A percentile compares a stretch with the other conserved stretches of the same genome.
These are phyloP conservation scores for Aplysina aerophoba DNA, from an alignment of 37 sponge, comb jelly and placozoan species.

Conservation along the genomic window DNA sequence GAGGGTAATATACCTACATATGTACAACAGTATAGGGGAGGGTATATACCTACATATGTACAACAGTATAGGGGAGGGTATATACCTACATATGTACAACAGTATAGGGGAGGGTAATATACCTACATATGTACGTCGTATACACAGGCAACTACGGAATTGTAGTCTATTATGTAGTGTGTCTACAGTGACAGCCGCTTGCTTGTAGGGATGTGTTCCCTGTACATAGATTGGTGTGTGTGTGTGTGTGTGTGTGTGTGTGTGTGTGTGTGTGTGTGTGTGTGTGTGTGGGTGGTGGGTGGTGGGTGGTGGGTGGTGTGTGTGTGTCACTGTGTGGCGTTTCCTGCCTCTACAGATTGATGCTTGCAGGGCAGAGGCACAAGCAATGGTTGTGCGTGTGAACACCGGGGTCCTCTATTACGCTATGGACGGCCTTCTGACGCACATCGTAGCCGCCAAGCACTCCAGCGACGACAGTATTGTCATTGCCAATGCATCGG, in stretches of 20 bases:
- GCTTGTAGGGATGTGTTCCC: background rate
- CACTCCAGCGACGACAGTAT: background rate
- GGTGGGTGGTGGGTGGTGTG: background rate
- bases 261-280: slow-evolving; percentile 30
- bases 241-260: slow-evolving; percentile 23
- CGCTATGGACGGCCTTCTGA: background rate
- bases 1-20: too few species aligned
- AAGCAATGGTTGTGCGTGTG: background rate
- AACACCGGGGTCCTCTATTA: background rate
- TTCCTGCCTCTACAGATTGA: background rate
- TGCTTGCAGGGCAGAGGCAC: background rate
- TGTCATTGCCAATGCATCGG: too few species aligned
- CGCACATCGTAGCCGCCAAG: background rate
- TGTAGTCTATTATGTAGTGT: too few species aligned
- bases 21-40: too few species aligned
- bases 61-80: too few species aligned
- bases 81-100: too few species aligned
- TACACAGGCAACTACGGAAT: too few species aligned
- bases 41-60: too few species aligned
- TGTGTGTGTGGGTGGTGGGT: background rate
- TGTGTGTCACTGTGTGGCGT: too few species aligned
- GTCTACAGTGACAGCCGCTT: too few species aligned
- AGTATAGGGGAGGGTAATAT: too few species aligned
- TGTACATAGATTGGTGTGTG: background rate
- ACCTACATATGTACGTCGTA: too few species aligned